A percentile compares a stretch with the other conserved stretches of the same genome.
Evolutionary conservation across 2,113 vertebrate species (phyloP).

Genomic region (Lophochroa leadbeateri): DNA sequence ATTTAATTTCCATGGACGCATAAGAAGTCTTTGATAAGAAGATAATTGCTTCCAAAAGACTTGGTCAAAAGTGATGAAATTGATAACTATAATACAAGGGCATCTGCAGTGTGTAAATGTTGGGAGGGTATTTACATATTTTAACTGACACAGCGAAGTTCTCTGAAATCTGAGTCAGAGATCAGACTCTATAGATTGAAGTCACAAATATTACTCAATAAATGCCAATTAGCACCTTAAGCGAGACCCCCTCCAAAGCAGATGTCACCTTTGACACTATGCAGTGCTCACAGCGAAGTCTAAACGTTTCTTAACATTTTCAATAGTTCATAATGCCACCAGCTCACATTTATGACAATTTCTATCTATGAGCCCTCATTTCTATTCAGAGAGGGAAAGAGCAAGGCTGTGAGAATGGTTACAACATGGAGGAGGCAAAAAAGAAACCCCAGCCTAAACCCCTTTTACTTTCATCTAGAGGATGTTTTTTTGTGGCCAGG

Average conservation of each 20-base stretch:
- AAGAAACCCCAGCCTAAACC: accelerated
- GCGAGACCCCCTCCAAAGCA: neutral
- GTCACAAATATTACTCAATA: slow-evolving; percentile 44
- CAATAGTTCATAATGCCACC: slow-evolving; percentile 4
- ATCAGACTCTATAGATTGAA: slow-evolving; percentile 28
- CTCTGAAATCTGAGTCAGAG: neutral
- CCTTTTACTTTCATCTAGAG: neutral
- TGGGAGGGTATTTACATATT: slow-evolving; percentile 49
- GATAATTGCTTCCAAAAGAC: slow-evolving; percentile 18
- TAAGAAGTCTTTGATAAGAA: slow-evolving; percentile 11
- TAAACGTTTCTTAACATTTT: slow-evolving; percentile 40
- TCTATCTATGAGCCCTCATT: slow-evolving; percentile 39
- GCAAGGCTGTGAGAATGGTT: slow-evolving; percentile 43
- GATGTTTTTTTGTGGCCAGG: neutral
- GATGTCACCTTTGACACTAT: slow-evolving; percentile 36
- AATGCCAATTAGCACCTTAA: slow-evolving; percentile 42
- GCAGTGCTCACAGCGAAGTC: neutral
- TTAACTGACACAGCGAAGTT: neutral
- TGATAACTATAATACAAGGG: neutral
- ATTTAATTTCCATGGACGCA: neutral
- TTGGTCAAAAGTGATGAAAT: slow-evolving; percentile 21
- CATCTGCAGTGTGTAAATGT: slow-evolving; percentile 2
- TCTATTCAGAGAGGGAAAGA: slow-evolving; percentile 48
- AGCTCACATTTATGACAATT: slow-evolving; percentile 48
- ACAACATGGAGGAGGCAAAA: neutral